Conservation (phyloP, 2,888 invertebrate genomes). For the Aspidapion aeneum region DNA sequence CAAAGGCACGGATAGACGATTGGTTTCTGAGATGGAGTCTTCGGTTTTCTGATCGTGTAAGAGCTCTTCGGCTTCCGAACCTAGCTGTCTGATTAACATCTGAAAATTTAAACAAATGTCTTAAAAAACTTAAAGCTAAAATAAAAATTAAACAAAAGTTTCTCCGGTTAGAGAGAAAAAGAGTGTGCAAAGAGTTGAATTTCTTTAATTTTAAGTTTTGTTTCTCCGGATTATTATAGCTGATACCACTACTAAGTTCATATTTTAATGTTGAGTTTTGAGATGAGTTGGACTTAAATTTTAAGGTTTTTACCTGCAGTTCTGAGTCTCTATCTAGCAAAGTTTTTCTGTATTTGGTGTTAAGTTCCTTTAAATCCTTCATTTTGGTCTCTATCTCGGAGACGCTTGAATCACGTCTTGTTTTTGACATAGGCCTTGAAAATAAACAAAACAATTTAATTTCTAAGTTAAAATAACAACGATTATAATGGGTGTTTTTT, state of each 20-base stretch:
- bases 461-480: too few species aligned
- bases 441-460: too few species aligned
- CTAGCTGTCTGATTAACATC: constrained; percentile 65
- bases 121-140: background rate
- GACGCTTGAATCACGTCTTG: constrained; percentile 75
- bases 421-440: constrained; percentile 80
- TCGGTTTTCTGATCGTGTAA: constrained; percentile 41
- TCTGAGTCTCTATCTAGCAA: constrained; percentile 82
- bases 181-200: too few species aligned
- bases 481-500: too few species aligned
- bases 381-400: constrained; percentile 80
- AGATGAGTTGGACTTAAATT: too few species aligned
- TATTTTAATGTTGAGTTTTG: too few species aligned
- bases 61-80: constrained; percentile 55
- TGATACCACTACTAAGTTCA: too few species aligned
- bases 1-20: constrained; percentile 48
- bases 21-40: constrained; percentile 42
- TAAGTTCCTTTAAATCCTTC: constrained; percentile 79
- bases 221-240: too few species aligned
- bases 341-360: constrained; percentile 78
- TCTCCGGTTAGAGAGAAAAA: too few species aligned
- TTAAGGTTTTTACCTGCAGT: constrained; percentile 65
- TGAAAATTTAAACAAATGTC: constrained; percentile 36
- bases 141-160: background rate
- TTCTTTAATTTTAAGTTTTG: too few species aligned